A percentile compares a stretch with the other conserved stretches of the same genome.
Conservation (phyloP, 2,888 invertebrate species). For the Lypha dubia region DNA sequence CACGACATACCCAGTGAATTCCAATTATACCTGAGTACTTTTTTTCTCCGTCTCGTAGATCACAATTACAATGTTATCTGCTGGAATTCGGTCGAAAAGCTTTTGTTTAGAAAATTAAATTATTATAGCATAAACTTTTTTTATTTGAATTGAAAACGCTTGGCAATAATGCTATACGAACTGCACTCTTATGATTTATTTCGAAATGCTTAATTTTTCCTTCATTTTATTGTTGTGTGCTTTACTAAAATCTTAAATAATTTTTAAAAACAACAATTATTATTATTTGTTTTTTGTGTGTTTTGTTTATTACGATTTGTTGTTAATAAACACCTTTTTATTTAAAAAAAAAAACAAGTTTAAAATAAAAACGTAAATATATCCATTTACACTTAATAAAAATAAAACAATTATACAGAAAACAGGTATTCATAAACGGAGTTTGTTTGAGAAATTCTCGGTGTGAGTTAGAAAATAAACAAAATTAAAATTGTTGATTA, state of each 20-base stretch:
- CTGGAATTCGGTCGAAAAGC: too few species aligned
- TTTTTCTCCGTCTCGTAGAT: too few species aligned
- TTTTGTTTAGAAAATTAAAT: too few species aligned
- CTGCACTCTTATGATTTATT: not conserved
- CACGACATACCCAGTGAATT: too few species aligned
- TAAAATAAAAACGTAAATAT: not conserved
- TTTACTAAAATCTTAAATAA: slow-evolving; percentile 2
- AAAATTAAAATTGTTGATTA: not conserved
- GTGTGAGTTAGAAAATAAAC: not conserved
- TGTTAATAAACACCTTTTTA: not conserved
- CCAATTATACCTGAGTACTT: too few species aligned
- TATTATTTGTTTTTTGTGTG: not conserved
- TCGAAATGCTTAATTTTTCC: not conserved
- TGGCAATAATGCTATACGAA: not conserved
- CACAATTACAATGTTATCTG: too few species aligned
- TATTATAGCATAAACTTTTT: not conserved
- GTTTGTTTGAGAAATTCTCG: slow-evolving; percentile 29
- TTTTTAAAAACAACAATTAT: slow-evolving; percentile 11
- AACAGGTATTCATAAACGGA: not conserved
- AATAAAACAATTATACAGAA: slow-evolving; percentile 4
- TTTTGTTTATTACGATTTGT: not conserved
- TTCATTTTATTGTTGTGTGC: not conserved
- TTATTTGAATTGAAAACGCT: not conserved
- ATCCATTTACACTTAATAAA: not conserved
- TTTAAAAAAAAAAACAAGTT: not conserved